phyloP scores from a whole-genome alignment of 2,113 vertebrate genomes.

The Marmota flaviventris region DNA sequence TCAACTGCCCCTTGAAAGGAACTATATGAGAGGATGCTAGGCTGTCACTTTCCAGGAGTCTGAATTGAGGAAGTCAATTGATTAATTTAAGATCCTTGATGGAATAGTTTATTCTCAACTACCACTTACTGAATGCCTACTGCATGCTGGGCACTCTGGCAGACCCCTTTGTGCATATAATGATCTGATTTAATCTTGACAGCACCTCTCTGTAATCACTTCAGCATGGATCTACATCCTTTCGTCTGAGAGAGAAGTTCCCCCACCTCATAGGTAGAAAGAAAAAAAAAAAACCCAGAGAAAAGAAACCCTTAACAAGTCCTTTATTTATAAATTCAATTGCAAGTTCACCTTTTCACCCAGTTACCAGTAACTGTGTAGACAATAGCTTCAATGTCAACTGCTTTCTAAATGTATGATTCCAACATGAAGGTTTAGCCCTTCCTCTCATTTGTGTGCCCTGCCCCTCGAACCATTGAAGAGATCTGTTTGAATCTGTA shows the following conservation, averaged over 20 bases:
- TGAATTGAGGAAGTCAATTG: background rate
- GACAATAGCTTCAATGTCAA: background rate
- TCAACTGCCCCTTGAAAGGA: background rate
- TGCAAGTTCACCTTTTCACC: background rate
- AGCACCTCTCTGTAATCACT: background rate
- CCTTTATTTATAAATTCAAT: background rate
- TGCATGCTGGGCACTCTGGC: background rate
- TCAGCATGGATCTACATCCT: background rate
- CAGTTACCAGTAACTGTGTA: background rate
- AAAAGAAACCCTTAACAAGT: background rate
- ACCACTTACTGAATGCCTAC: background rate
- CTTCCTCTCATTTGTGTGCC: background rate
- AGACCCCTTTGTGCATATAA: background rate
- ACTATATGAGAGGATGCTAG: background rate
- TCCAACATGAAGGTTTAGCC: background rate
- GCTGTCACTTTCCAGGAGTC: background rate
- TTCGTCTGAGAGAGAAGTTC: background rate
- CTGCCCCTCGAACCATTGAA: background rate
- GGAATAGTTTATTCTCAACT: slow-evolving; percentile 8
- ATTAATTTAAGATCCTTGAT: background rate
- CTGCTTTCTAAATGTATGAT: background rate
- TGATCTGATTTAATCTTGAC: background rate
- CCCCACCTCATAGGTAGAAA: background rate
- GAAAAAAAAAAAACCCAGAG: background rate
- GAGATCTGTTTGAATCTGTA: background rate